These are phyloP conservation scores for Schizaphis graminum DNA, from an alignment of 2,888 invertebrate species.

Conservation along the genomic window DNA sequence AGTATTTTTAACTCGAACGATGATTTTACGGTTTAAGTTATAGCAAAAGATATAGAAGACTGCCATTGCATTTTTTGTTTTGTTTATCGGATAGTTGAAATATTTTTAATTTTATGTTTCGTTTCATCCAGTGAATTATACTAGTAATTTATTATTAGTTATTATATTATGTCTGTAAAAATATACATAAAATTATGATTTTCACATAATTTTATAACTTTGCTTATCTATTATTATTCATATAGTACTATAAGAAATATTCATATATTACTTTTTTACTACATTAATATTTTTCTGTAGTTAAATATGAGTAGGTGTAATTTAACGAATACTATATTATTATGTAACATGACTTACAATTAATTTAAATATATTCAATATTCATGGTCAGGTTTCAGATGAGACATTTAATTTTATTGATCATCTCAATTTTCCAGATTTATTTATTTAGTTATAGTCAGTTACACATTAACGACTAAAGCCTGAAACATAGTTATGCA, in stretches of 20 bases:
- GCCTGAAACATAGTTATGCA: background rate
- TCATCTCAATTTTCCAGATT: conserved; percentile 19
- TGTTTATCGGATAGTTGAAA: background rate
- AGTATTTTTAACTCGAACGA: background rate
- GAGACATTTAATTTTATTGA: background rate
- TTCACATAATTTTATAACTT: background rate
- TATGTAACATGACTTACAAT: background rate
- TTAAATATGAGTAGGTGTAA: background rate
- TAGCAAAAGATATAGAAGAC: background rate
- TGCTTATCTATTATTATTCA: background rate
- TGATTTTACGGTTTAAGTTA: background rate
- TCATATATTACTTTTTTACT: background rate
- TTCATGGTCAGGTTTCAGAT: background rate
- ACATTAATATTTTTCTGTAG: background rate
- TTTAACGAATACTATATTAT: background rate
- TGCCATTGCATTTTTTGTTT: background rate
- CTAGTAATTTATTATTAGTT: background rate
- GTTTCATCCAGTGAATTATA: background rate
- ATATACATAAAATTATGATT: background rate
- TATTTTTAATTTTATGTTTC: background rate
- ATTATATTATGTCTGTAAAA: background rate
- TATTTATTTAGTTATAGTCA: background rate
- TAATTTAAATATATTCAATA: background rate
- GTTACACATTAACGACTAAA: background rate
- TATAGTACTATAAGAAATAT: background rate